Conservation (phyloP, 1,140 invertebrate species). For the Carposina sasakii region DNA sequence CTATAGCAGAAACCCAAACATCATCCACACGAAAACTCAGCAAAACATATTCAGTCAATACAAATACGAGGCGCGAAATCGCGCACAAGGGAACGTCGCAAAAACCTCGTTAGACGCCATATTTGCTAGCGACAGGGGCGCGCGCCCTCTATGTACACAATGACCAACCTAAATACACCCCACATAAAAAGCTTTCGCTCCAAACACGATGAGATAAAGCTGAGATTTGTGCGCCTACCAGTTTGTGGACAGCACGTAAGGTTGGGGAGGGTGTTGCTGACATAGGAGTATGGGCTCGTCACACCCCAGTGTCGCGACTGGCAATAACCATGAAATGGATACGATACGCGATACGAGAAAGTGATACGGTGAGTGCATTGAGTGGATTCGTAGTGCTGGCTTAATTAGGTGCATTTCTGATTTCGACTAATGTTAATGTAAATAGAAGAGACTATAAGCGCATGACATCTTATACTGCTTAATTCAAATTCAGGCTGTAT, state of each 20-base stretch:
- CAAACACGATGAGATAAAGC: constrained; percentile 24
- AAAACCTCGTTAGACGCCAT: constrained; percentile 69
- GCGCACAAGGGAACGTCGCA: constrained; percentile 59
- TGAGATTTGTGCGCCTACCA: constrained; percentile 13
- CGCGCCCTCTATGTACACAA: constrained; percentile 67
- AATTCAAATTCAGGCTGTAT: no score
- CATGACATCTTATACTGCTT: no score
- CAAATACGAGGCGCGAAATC: constrained; percentile 70
- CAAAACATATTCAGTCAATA: no score
- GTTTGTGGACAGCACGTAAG: constrained; percentile 23
- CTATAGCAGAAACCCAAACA: no score
- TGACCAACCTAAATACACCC: constrained; percentile 25
- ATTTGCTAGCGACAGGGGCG: constrained; percentile 64
- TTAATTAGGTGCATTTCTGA: no score
- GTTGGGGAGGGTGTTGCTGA: constrained; percentile 51
- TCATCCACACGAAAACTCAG: no score
- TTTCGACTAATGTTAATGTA: no score
- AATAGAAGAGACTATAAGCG: no score
- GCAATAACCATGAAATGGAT: constrained; percentile 64
- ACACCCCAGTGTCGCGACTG: constrained; percentile 59
- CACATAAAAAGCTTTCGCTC: constrained; percentile 9
- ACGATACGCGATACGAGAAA: constrained; percentile 57
- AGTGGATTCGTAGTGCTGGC: no score
- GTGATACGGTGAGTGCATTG: no score
- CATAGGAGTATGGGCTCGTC: constrained; percentile 52